Evolutionary conservation across 2,888 invertebrate genomes (phyloP), one percentile per base, ranked within the genome.

Genomic region (Uropetala carovei): DNA sequence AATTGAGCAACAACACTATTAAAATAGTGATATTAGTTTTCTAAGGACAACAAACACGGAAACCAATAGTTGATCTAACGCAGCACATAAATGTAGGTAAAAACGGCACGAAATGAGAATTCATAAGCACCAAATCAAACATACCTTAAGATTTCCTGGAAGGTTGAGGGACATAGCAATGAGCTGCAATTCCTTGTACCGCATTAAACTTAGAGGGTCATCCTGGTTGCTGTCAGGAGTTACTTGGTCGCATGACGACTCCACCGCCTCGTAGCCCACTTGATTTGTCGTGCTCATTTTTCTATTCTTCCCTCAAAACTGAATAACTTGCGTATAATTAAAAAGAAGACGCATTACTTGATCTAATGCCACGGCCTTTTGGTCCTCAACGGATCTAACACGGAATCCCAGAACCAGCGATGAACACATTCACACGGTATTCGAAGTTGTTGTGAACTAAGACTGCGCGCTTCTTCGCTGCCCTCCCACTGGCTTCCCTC

Each of bases 101-200:
- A 11, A 75, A 22, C 10, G 10, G 11, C 13, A 60, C 16, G 27
- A 89, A 30, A 59, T 13, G 43, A 0, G 5, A 43, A 56, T 10
- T 43, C 9, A n/a, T 8, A 16, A n/a, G 30, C 1, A n/a, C 22
- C 7, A 43, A 64, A 64, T 57, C 56, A 89, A 89, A 64, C 89
- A 43, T 92, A 93, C 93, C 93, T 93, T 93, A 27, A 93, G 83
- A 57, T 93, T 93, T 18, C 93, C 93, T 22, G 93, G 93, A 18
- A 93, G 68, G 81, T 93, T 92, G 14, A 93, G 91, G 8, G 89
- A 85, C 93, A 93, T 93, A 3, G 93, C 93, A 14, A 93, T 86
- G 59, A 86, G 91, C 89, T 93, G 93, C 7, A 93, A 82, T 43
- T 93, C 93, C 83, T 93, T 93, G 85, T 93, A 93, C 30, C 84